Base-by-base conservation (phyloP, 2,888 invertebrate genomes). In the Pristionchus fissidentatus region DNA sequence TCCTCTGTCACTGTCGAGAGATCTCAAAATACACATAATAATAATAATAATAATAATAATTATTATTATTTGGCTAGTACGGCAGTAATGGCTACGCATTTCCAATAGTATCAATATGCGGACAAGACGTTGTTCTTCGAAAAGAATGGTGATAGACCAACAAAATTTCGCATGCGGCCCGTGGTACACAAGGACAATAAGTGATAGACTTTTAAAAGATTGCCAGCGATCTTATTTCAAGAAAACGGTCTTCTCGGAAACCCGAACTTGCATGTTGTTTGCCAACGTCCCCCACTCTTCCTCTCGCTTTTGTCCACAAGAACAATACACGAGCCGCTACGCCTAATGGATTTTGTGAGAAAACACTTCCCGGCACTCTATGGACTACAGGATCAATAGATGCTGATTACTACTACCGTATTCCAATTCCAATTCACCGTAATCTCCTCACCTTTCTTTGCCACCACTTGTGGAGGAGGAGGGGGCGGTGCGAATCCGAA, bases 401-500 rank as follows among this genome's bases (percentile, higher is more conserved):
- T 22, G n/a, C n/a, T n/a, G n/a, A 66, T 1, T 35, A 35, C 3
- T 4, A 1, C 22, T 66, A 66, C 66, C 35, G 66, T 66, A 38
- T 38, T 32, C 66, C 4, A 38, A 3, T 66, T 38, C 22, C 66
- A 41, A 55, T 55, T n/a, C n/a, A 55, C 55, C 8, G 55, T 55
- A 55, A 7, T 55, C 49, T 49, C 62, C 62, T 62, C 41, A 46
- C 75, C 75, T 49, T 46, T 49, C 75, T 38, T 46, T 7, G 19
- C 75, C 19, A 22, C 22, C 49, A n/a, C 66, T 32, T 38, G n/a
- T 13, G 62, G 62, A 3, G 60, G 38, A 1, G 75, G 46, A 49
- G 75, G 75, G 29, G 78, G 78, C 32, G 78, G 78, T 2, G 78
- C 78, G n/a, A 35, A 52, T 5, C 41, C 78, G 55, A 78, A 78